phyloP scores from a whole-genome alignment of 2,888 invertebrate genomes.

The Nephrotoma guestfalica region DNA sequence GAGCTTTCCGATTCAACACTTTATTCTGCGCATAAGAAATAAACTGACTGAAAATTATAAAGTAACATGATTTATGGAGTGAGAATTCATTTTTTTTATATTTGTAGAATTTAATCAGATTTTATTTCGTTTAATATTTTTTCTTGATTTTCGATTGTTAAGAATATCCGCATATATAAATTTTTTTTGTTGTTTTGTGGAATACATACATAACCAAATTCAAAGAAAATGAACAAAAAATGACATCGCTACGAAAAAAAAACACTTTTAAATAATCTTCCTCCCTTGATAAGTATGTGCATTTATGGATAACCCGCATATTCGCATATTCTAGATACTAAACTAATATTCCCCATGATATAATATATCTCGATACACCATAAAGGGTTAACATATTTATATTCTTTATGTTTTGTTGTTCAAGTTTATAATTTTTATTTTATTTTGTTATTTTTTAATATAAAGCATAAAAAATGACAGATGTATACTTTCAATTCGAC shows the following conservation, averaged over 20 bases:
- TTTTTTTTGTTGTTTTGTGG: neutral
- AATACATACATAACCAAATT: neutral
- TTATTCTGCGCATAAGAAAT: neutral
- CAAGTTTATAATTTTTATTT: neutral
- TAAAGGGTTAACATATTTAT: neutral
- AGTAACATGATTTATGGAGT: neutral
- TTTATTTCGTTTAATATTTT: neutral
- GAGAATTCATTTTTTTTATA: neutral
- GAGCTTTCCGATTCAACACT: neutral
- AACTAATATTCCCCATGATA: neutral
- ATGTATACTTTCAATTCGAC: neutral
- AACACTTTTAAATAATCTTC: neutral
- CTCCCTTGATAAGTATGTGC: neutral
- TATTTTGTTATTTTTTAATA: neutral
- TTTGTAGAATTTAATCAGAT: neutral
- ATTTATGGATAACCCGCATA: neutral
- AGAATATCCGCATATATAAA: neutral
- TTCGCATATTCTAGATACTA: neutral
- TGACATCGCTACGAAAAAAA: neutral
- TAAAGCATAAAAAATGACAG: neutral
- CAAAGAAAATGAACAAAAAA: neutral
- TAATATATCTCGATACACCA: neutral
- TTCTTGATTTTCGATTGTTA: neutral
- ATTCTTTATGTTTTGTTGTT: neutral
- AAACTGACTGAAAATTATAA: neutral